phyloP scores from a whole-genome alignment of 2,888 invertebrate genomes.

The Acanthosoma haemorrhoidale region DNA sequence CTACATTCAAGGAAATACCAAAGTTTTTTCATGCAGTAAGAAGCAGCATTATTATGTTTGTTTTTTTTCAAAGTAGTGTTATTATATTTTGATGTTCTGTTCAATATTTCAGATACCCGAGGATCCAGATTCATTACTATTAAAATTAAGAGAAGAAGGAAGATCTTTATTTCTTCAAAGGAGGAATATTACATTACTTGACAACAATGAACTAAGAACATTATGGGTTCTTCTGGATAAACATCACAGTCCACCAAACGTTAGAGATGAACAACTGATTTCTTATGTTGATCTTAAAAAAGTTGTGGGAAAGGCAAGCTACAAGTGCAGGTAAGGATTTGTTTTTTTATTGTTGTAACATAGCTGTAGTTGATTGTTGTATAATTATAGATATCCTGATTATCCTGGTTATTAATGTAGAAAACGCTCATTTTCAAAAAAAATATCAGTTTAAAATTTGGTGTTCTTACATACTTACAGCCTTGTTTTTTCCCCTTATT shows the following conservation, averaged over 20 bases:
- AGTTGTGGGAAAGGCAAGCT: constrained; percentile 66
- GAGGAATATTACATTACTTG: constrained; percentile 74
- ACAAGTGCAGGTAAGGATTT: constrained; percentile 63
- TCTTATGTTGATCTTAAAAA: constrained; percentile 79
- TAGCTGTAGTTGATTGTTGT: too few relatives aligned
- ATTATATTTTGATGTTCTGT: neutral
- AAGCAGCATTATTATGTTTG: neutral
- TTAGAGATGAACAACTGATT: constrained; percentile 75
- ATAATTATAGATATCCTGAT: too few relatives aligned
- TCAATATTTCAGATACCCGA: constrained; percentile 56
- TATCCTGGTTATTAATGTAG: too few relatives aligned
- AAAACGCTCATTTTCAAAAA: too few relatives aligned
- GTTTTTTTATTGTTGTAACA: too few relatives aligned
- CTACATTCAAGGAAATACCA: constrained; percentile 59
- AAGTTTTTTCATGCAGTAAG: constrained; percentile 63
- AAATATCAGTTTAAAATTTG: too few relatives aligned
- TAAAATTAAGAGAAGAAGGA: constrained; percentile 82
- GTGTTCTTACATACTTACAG: too few relatives aligned
- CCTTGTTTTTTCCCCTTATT: too few relatives aligned
- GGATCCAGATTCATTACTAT: constrained; percentile 67
- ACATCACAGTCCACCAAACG: constrained; percentile 66
- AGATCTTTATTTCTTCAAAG: constrained; percentile 81
- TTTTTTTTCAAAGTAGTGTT: neutral
- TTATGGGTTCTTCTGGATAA: constrained; percentile 80
- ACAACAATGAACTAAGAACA: constrained; percentile 77